Evolutionary conservation across 2,888 invertebrate species (phyloP), one percentile per base, ranked within the genome.

Genomic region (Arctia plantaginis): DNA sequence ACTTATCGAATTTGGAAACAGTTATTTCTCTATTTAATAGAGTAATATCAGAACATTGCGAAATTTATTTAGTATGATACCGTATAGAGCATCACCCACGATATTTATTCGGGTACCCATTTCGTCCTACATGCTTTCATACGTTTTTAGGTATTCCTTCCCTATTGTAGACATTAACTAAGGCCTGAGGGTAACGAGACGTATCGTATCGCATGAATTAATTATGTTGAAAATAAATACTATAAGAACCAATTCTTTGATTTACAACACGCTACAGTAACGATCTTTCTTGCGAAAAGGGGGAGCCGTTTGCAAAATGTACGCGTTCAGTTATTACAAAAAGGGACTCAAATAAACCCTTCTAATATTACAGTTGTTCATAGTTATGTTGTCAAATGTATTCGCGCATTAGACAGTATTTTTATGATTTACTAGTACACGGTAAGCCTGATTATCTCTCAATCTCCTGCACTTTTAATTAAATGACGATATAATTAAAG

Each of bases 81-180:
- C 78, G 76, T 80, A 80, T 78, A 82, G 82, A 84, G 82, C 67
- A 78, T 74, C 76, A 75, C 74, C 77, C 70, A 64, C 59, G 78
- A 83, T 81, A 82, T 82, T 82, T 82, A 84, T 82, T 81, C 75
- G 82, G 84, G 80, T 81, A 66, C 71, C 82, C 80, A 79, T 83
- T 84, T 73, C 84, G 71, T 82, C 73, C 78, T 73, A 77, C 74
- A 82, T 80, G 71, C 77, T 84, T 84, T 84, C 80, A 81, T 81
- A 70, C 73, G 69, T 80, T 79, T 74, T 76, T 81, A 74, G 59
- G 44, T 68, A 69, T 66, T 69, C 69, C 66, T 55, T 62, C 59
- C 35, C 76, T 77, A 77, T 80, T 81, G 71, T 77, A 76, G 76
- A 76, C 73, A 69, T 79, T 71, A 76, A 83, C 80, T 27, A 66